These are phyloP conservation scores for Microhierax caerulescens DNA, from an alignment of 2,797 vertebrate genomes.

Conservation along the genomic window DNA sequence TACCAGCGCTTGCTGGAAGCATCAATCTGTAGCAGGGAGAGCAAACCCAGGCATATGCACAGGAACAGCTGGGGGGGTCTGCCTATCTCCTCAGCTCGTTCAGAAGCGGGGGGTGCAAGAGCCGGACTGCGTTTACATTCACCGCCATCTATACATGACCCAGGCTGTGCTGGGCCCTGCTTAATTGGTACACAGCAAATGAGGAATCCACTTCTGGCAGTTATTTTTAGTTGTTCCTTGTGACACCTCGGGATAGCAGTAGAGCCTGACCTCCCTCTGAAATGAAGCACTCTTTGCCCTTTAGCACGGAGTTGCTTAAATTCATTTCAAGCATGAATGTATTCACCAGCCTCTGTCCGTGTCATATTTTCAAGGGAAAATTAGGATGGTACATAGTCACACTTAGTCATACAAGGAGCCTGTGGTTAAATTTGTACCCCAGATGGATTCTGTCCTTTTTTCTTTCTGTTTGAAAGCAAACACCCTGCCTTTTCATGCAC, in stretches of 20 bases:
- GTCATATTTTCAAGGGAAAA: background rate
- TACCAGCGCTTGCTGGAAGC: constrained; percentile 34
- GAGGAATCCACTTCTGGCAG: background rate
- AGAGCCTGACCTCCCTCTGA: background rate
- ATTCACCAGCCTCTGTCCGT: background rate
- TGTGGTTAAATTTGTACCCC: background rate
- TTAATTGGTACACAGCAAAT: background rate
- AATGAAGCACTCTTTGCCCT: background rate
- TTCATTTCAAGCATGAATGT: background rate
- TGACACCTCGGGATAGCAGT: background rate
- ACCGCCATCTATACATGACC: background rate
- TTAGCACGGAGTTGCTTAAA: background rate
- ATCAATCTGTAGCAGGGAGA: constrained; percentile 24
- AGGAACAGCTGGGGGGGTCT: constrained; percentile 16
- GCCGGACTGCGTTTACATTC: background rate
- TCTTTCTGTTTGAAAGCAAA: constrained; percentile 46
- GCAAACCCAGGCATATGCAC: background rate
- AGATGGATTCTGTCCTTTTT: constrained; percentile 8
- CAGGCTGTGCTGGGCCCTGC: background rate
- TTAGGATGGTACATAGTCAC: background rate
- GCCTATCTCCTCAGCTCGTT: background rate
- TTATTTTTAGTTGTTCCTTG: background rate
- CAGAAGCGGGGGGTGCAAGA: background rate
- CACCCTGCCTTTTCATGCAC: background rate
- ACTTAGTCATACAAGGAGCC: background rate